Conservation (phyloP, 1,140 invertebrate genomes). For the Ostrea edulis region DNA sequence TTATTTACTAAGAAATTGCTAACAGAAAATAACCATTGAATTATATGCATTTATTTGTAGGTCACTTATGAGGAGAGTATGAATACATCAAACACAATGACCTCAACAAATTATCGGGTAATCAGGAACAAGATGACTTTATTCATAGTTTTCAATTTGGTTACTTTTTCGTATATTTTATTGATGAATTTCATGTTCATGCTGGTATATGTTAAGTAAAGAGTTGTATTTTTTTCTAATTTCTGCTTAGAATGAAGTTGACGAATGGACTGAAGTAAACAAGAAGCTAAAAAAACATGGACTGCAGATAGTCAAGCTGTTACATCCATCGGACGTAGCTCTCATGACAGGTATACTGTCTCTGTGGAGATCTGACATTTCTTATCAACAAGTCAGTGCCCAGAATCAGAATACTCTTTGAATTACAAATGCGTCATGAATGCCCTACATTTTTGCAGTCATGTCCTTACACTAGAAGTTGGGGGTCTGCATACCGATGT, state of each 20-base stretch:
- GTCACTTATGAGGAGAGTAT: neutral
- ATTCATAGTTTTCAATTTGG: neutral
- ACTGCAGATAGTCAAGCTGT: constrained; percentile 60
- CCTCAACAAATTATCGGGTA: constrained; percentile 20
- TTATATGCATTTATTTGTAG: neutral
- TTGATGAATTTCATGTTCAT: neutral
- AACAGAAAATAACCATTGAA: too few relatives aligned
- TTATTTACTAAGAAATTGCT: too few relatives aligned
- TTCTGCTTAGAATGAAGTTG: constrained; percentile 64
- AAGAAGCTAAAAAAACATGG: constrained; percentile 68
- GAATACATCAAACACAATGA: neutral
- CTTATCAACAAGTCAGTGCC: too few relatives aligned
- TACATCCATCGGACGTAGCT: constrained; percentile 63
- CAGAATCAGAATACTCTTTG: too few relatives aligned
- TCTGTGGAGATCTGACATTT: neutral
- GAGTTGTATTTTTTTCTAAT: neutral
- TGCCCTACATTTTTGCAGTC: too few relatives aligned
- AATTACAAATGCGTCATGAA: too few relatives aligned
- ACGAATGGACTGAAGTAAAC: constrained; percentile 69
- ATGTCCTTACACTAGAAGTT: too few relatives aligned
- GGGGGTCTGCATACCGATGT: too few relatives aligned
- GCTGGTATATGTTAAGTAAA: neutral
- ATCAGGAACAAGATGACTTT: neutral
- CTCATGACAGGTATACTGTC: constrained; percentile 55
- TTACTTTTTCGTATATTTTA: neutral